Evolutionary conservation across 2,797 vertebrate species (phyloP), one percentile per base, ranked within the genome.

Genomic region (Lepus townsendii): DNA sequence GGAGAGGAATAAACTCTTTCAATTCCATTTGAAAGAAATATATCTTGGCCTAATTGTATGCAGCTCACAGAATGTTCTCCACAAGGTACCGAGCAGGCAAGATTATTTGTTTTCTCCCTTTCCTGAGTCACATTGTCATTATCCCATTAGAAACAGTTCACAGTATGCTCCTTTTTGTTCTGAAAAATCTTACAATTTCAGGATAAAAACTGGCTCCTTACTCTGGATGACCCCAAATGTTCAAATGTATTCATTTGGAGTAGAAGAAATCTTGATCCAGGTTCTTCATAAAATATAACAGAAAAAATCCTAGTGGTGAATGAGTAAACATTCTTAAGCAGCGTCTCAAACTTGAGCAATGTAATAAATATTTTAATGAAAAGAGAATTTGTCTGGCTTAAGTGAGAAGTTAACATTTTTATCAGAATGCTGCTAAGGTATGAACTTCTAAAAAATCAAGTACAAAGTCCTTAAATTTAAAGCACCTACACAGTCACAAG

Each of bases 131-230:
- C 65, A 65, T 24, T 7, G 4, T 75, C 26, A 71, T 71, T 77
- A 71, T 50, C 12, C n/a, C 90, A 35, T 69, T 76, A 69, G 20
- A 76, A 76, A 79, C 16, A 57, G 63, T 69, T 80, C 63, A 88
- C 32, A 42, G 7, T 26, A 8, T 19, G 57, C 52, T 42, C 6
- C 7, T 47, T 47, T 47, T 47, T 76, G 75, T 90, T n/a, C 35
- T 60, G 16, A 85, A 84, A 93, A 82, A 24, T 52, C 20, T 85
- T 88, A 32, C 11, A 75, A 32, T 95, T 84, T 72, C 30, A 85
- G 16, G 63, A n/a, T 20, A 60, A 71, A 50, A 71, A 76, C 16
- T 71, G 35, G n/a, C 63, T 42, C 60, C 19, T 84, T 60, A 35
- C 7, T 65, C 65, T 52, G 54, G 54, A 10, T 79, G 42, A 60